Conservation (phyloP, 2,113 vertebrate genomes). For the Ginglymostoma cirratum region DNA sequence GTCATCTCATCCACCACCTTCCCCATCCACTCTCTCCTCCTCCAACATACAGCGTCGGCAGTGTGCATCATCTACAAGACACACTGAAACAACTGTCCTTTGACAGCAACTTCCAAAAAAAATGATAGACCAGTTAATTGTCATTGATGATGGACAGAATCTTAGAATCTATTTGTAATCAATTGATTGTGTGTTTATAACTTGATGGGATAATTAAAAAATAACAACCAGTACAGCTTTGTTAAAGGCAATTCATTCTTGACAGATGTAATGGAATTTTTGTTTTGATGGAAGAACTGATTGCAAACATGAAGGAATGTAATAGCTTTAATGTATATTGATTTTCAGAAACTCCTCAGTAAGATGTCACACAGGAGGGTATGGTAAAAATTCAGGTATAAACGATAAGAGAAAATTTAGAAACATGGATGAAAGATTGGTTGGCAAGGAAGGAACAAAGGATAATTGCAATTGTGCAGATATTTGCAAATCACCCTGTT, state of each 20-base stretch:
- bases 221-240: neutral
- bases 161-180: neutral
- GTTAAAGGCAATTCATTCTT: neutral
- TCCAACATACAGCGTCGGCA: too few species aligned
- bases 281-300: neutral
- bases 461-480: neutral
- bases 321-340: neutral
- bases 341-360: neutral
- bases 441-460: neutral
- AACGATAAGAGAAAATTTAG: neutral
- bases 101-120: too few species aligned
- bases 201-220: neutral
- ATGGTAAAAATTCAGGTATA: neutral
- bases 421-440: neutral
- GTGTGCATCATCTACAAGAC: too few species aligned
- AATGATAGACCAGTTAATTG: neutral
- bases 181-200: slow-evolving; percentile 10
- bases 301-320: neutral
- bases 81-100: too few species aligned
- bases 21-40: too few species aligned
- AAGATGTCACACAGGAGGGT: neutral
- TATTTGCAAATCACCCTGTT: too few species aligned
- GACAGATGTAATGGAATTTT: neutral
- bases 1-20: too few species aligned
- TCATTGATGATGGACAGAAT: neutral